These are phyloP conservation scores for Ceratina australensis DNA, from an alignment of 1,140 invertebrate genomes.

Conservation along the genomic window DNA sequence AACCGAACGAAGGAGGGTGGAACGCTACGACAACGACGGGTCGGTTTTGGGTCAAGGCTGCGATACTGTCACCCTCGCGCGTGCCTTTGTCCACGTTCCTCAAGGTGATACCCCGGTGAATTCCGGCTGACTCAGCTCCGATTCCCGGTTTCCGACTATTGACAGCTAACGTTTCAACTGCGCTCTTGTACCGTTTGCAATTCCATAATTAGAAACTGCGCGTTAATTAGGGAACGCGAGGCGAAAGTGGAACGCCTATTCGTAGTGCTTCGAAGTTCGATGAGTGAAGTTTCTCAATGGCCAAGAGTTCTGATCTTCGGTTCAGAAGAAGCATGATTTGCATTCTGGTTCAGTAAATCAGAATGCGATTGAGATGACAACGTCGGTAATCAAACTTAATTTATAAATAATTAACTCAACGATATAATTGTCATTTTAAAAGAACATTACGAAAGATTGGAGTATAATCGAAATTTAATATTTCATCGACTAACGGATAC, in stretches of 20 bases:
- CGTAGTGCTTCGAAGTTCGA: not conserved
- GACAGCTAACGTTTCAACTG: slow-evolving; percentile 1
- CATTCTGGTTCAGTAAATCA: not conserved
- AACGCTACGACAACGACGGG: not conserved
- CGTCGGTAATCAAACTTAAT: too few species aligned
- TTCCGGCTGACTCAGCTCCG: not conserved
- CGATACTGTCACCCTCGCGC: slow-evolving; percentile 5
- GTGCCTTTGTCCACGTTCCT: slow-evolving; percentile 9
- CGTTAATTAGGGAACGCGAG: slow-evolving; percentile 25
- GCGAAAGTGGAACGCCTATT: slow-evolving; percentile 18
- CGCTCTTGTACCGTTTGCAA: not conserved
- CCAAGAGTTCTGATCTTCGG: not conserved
- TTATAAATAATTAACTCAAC: too few species aligned
- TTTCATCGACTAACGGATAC: too few species aligned
- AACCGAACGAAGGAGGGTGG: not conserved
- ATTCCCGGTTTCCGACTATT: slow-evolving; percentile 19
- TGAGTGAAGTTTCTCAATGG: not conserved
- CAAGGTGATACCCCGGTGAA: not conserved
- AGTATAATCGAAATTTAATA: too few species aligned
- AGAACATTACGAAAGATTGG: too few species aligned
- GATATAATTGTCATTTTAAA: too few species aligned
- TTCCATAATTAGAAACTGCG: slow-evolving; percentile 31
- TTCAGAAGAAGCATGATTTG: not conserved
- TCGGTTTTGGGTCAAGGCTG: slow-evolving; percentile 33
- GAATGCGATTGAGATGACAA: not conserved